Percentiles rank a stretch among this genome's conserved stretches.
These are phyloP conservation scores for Tamandua tetradactyla DNA, from an alignment of 2,797 vertebrate species.

Conservation along the genomic window DNA sequence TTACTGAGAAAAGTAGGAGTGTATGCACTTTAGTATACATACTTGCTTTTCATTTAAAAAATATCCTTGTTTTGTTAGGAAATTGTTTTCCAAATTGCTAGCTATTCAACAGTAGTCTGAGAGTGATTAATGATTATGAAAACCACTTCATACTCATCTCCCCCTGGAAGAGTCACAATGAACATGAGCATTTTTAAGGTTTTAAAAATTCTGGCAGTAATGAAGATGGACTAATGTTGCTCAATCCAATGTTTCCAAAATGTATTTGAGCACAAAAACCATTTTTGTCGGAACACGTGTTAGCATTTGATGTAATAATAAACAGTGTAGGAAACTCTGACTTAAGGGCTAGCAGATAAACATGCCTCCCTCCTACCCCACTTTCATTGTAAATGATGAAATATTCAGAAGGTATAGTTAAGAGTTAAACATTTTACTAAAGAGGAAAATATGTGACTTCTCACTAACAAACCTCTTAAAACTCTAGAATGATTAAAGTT, in stretches of 20 bases:
- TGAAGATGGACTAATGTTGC: not conserved
- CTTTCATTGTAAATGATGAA: conserved; percentile 24
- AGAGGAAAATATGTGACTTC: conserved; percentile 1
- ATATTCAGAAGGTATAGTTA: not conserved
- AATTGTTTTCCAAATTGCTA: conserved; percentile 45
- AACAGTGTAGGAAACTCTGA: conserved; percentile 4
- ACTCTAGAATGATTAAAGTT: not conserved
- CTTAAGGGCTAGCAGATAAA: not conserved
- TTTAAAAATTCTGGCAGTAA: conserved; percentile 23
- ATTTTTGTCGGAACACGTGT: not conserved
- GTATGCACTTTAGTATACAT: not conserved
- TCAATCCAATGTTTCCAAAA: conserved; percentile 43
- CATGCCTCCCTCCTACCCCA: not conserved
- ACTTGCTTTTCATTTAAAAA: conserved; percentile 47
- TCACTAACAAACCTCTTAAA: not conserved
- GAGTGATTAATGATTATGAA: not conserved
- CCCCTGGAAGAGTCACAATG: conserved; percentile 11
- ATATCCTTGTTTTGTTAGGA: not conserved
- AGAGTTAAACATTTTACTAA: conserved; percentile 46
- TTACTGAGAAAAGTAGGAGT: conserved; percentile 8
- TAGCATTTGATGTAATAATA: conserved; percentile 9
- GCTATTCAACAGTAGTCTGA: not conserved
- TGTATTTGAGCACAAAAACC: conserved; percentile 7
- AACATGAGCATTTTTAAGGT: conserved; percentile 32
- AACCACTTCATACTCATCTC: not conserved